Percentiles rank a stretch among this genome's conserved stretches.
phyloP scores from a whole-genome alignment of 1,140 invertebrate species.

The Euborellia annulipes region DNA sequence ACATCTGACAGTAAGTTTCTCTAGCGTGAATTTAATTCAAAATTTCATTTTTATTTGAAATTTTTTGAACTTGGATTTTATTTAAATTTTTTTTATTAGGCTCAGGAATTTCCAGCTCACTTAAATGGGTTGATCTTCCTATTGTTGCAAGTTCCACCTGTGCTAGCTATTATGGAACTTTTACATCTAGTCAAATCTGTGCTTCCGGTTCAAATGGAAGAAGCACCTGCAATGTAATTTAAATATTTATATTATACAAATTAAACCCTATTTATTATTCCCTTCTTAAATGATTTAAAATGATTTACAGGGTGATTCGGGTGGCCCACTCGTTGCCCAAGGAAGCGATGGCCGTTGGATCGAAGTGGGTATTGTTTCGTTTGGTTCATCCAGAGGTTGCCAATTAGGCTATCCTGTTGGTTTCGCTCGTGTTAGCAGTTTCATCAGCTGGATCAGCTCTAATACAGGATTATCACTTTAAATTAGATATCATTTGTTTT shows the following conservation, averaged over 20 bases:
- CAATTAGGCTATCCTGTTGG: neutral
- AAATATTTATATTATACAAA: too few relatives aligned
- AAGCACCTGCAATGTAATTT: slow-evolving; percentile 11
- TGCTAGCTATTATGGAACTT: slow-evolving; percentile 1
- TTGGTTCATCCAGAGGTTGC: neutral
- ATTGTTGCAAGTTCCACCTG: slow-evolving; percentile 7
- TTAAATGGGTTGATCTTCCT: slow-evolving; percentile 1
- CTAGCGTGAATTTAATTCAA: too few relatives aligned
- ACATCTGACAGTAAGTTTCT: slow-evolving; percentile 9
- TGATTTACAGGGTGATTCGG: slow-evolving; percentile 22
- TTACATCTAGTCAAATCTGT: slow-evolving; percentile 5
- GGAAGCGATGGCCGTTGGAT: slow-evolving; percentile 11
- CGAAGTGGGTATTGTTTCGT: slow-evolving; percentile 20
- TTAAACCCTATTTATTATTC: too few relatives aligned
- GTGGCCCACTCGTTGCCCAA: slow-evolving; percentile 20
- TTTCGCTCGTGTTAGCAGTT: slow-evolving; percentile 15
- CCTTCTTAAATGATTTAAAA: too few relatives aligned
- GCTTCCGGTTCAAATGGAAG: neutral
- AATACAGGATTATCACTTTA: too few relatives aligned
- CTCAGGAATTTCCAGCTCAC: neutral
- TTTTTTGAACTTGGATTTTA: too few relatives aligned
- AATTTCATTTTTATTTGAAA: too few relatives aligned
- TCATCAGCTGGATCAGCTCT: slow-evolving; percentile 14
- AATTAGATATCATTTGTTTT: too few relatives aligned
- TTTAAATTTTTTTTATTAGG: too few relatives aligned